These are phyloP conservation scores for Oenanthe melanoleuca DNA, from an alignment of 2,113 vertebrate genomes.

Conservation along the genomic window DNA sequence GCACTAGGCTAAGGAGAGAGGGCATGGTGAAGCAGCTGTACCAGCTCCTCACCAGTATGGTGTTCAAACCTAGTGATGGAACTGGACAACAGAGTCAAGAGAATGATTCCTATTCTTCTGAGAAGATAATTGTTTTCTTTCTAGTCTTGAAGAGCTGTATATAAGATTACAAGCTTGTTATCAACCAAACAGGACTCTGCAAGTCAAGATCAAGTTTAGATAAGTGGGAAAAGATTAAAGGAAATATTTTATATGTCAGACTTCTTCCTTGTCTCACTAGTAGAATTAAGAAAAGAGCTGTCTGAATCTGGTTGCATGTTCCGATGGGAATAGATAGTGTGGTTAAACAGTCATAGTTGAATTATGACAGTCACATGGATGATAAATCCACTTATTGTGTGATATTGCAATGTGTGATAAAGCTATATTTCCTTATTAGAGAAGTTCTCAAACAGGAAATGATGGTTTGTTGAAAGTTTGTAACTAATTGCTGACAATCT, in stretches of 20 bases:
- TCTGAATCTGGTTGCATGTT: neutral
- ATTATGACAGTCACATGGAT: neutral
- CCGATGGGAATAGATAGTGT: neutral
- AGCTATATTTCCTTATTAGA: neutral
- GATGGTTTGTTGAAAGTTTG: neutral
- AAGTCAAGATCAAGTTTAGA: neutral
- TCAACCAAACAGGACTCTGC: neutral
- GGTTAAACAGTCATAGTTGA: neutral
- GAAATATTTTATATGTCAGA: neutral
- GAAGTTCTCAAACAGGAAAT: neutral
- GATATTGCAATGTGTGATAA: neutral
- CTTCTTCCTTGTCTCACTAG: neutral
- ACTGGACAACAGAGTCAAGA: neutral
- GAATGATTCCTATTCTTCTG: neutral
- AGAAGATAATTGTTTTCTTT: neutral
- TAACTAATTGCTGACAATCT: neutral
- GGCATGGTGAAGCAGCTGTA: neutral
- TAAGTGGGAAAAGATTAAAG: neutral
- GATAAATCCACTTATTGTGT: neutral
- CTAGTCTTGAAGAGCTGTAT: neutral
- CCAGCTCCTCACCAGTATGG: neutral
- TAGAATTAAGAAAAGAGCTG: neutral
- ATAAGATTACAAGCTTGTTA: neutral
- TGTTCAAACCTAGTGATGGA: neutral
- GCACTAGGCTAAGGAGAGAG: neutral